Conservation (phyloP, 2,797 vertebrate genomes). For the Parotocinclus haroldoi region DNA sequence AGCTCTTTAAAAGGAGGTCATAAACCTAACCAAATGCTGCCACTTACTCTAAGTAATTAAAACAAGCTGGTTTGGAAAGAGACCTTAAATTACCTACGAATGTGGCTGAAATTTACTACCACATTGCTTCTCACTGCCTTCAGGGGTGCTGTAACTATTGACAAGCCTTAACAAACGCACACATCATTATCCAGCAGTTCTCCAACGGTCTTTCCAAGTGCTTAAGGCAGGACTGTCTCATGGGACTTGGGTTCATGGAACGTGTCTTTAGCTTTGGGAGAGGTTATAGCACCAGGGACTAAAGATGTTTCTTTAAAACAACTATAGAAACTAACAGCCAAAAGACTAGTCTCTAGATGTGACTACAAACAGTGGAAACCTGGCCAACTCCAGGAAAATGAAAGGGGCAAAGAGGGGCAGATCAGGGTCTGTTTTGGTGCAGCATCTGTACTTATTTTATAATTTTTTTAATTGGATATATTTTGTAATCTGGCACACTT, state of each 20-base stretch:
- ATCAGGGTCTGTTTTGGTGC: too few relatives aligned
- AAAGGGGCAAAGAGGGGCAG: too few relatives aligned
- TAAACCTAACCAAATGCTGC: constrained; percentile 80
- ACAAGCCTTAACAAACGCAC: constrained; percentile 64
- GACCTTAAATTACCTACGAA: constrained; percentile 70
- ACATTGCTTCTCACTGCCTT: constrained; percentile 45
- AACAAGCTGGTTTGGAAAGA: constrained; percentile 75
- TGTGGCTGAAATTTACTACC: constrained; percentile 65
- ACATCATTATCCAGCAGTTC: constrained; percentile 60
- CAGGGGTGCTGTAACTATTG: constrained; percentile 71
- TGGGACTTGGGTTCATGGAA: constrained; percentile 24
- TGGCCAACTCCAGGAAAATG: too few relatives aligned
- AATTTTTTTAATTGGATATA: too few relatives aligned
- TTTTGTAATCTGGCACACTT: too few relatives aligned
- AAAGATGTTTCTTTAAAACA: constrained; percentile 14
- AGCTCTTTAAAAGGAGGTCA: constrained; percentile 72
- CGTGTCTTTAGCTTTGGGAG: constrained; percentile 20
- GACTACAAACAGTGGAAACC: too few relatives aligned
- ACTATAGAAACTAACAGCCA: constrained; percentile 15
- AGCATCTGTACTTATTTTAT: too few relatives aligned
- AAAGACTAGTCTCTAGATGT: neutral
- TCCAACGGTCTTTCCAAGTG: constrained; percentile 27
- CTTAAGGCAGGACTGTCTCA: constrained; percentile 32
- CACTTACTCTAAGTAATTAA: constrained; percentile 82
- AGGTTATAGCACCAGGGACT: constrained; percentile 11